Conservation (phyloP, 2,888 invertebrate species). For the Frankliniella intonsa region DNA sequence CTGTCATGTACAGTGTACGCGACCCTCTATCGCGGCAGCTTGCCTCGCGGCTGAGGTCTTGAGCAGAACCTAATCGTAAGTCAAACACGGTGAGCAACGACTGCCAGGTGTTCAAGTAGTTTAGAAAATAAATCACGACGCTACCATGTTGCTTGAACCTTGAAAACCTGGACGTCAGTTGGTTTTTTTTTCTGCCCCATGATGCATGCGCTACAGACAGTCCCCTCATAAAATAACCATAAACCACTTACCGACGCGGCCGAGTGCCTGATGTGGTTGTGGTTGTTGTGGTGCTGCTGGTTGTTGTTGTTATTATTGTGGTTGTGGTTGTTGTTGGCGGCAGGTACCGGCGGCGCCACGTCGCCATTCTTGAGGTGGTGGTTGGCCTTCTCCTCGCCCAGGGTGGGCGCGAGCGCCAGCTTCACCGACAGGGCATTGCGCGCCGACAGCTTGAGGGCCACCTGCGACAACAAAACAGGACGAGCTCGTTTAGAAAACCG, state of each 20-base stretch:
- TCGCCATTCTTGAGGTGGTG: not conserved
- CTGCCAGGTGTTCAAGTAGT: too few species aligned
- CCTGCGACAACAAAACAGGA: not conserved
- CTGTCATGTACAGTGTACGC: too few species aligned
- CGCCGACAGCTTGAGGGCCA: not conserved
- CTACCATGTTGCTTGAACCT: too few species aligned
- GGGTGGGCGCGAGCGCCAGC: constrained; percentile 23
- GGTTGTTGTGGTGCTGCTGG: constrained; percentile 15
- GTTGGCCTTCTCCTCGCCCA: constrained; percentile 23
- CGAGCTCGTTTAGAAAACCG: not conserved
- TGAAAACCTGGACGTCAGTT: too few species aligned
- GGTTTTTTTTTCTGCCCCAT: too few species aligned
- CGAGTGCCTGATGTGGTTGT: constrained; percentile 24
- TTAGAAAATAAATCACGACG: too few species aligned
- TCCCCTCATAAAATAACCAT: too few species aligned
- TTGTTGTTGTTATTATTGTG: constrained; percentile 10
- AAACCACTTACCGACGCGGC: constrained; percentile 1
- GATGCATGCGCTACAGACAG: not conserved
- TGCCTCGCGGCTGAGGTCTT: too few species aligned
- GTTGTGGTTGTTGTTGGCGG: constrained; percentile 13
- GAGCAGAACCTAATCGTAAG: too few species aligned
- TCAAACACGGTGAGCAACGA: too few species aligned
- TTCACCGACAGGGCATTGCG: constrained; percentile 10
- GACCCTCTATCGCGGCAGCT: too few species aligned
- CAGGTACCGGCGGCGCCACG: not conserved